Conservation (phyloP, 2,888 invertebrate species). For the Dolomedes plantarius region DNA sequence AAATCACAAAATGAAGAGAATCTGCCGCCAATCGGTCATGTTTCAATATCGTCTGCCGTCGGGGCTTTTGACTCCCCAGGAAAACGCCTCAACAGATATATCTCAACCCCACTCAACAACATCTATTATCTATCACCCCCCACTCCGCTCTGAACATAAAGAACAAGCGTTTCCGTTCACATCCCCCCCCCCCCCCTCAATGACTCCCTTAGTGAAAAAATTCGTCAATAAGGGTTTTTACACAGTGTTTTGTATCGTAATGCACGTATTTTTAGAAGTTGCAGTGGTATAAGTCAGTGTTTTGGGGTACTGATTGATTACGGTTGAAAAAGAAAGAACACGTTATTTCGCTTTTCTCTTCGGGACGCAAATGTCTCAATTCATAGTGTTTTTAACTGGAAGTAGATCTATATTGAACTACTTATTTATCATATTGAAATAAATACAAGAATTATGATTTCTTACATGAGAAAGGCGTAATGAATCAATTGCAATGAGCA, state of each 20-base stretch:
- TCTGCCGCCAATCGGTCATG: conserved; percentile 58
- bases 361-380: no score
- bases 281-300: conserved; percentile 20
- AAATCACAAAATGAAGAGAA: conserved; percentile 39
- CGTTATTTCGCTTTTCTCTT: neutral
- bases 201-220: conserved; percentile 31
- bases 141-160: conserved; percentile 28
- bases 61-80: conserved; percentile 41
- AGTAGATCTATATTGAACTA: no score
- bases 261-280: neutral
- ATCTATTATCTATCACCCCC: conserved; percentile 40
- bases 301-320: neutral
- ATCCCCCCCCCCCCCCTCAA: conserved; percentile 8
- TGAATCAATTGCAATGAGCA: no score
- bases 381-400: no score
- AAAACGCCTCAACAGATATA: conserved; percentile 49
- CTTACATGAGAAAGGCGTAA: no score
- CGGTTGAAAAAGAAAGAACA: neutral
- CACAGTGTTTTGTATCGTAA: conserved; percentile 34
- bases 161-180: conserved; percentile 48
- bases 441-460: no score
- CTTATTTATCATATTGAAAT: no score
- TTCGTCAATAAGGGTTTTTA: conserved; percentile 30
- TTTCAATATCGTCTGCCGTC: conserved; percentile 36
- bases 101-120: conserved; percentile 45